A percentile compares a stretch with the other conserved stretches of the same genome.
Evolutionary conservation across 2,888 invertebrate species (phyloP).

Genomic region (Molorchus minor): DNA sequence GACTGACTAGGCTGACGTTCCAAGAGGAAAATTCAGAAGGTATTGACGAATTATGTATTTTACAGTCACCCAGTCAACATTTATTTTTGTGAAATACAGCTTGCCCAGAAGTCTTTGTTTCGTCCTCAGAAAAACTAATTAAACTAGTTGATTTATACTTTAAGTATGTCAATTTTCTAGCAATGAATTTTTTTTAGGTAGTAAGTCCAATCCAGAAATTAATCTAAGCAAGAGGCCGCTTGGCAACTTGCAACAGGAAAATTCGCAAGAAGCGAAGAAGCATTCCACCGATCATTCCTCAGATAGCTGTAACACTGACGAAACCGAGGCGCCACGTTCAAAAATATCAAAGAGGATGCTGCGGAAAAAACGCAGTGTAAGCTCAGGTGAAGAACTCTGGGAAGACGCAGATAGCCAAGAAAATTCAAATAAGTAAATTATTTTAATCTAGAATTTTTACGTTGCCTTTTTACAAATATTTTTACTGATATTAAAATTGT

Average conservation of each 20-base stretch:
- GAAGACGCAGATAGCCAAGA: slow-evolving; percentile 59
- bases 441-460: not conserved
- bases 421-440: slow-evolving; percentile 35
- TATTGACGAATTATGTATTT: slow-evolving; percentile 4
- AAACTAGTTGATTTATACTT: too few relatives aligned
- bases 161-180: too few relatives aligned
- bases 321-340: slow-evolving; percentile 26
- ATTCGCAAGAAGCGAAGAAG: slow-evolving; percentile 40
- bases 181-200: slow-evolving; percentile 4
- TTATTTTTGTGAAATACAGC: not conserved
- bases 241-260: slow-evolving; percentile 32
- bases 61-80: not conserved
- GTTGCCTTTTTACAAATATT: not conserved
- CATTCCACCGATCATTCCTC: slow-evolving; percentile 46
- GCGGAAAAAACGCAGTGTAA: slow-evolving; percentile 67
- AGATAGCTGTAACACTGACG: slow-evolving; percentile 40
- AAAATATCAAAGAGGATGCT: slow-evolving; percentile 55
- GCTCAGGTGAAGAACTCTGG: slow-evolving; percentile 69
- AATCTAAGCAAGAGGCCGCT: slow-evolving; percentile 29
- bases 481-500: too few relatives aligned
- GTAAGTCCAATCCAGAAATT: slow-evolving; percentile 4
- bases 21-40: slow-evolving; percentile 16
- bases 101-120: not conserved
- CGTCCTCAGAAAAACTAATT: not conserved
- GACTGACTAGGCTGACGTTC: slow-evolving; percentile 67